Conservation (phyloP, 2,888 invertebrate genomes). For the Galeruca laticollis region DNA sequence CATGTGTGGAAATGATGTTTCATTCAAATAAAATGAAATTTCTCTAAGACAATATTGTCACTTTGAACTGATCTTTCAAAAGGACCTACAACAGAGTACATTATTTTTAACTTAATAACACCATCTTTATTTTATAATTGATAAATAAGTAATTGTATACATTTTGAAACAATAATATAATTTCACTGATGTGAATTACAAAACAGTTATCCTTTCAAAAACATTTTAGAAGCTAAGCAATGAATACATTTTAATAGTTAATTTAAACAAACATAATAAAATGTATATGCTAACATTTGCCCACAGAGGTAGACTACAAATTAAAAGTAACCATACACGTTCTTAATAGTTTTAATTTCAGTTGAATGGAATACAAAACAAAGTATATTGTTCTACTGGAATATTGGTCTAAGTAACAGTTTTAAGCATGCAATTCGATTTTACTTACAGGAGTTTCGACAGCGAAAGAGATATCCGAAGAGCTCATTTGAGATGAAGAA, state of each 20-base stretch:
- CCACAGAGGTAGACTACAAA: neutral
- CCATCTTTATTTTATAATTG: no score
- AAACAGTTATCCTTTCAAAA: neutral
- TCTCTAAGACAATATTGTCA: no score
- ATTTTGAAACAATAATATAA: no score
- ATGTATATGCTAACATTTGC: neutral
- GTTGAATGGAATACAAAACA: neutral
- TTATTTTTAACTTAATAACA: no score
- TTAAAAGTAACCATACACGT: neutral
- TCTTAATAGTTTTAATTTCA: neutral
- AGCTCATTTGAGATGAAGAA: conserved; percentile 56
- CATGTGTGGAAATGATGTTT: no score
- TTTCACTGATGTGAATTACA: neutral
- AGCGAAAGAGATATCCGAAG: conserved; percentile 77
- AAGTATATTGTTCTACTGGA: conserved; percentile 7
- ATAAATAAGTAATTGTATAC: no score
- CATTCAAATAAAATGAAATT: no score
- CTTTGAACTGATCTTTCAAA: no score
- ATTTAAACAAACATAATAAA: neutral
- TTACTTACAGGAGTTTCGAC: conserved; percentile 81
- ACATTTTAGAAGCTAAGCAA: conserved; percentile 3
- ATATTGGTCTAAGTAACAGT: neutral
- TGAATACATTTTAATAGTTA: neutral
- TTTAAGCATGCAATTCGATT: conserved; percentile 34
- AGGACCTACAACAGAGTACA: no score